phyloP scores from a whole-genome alignment of 2,797 vertebrate species.

The Anas bernieri region DNA sequence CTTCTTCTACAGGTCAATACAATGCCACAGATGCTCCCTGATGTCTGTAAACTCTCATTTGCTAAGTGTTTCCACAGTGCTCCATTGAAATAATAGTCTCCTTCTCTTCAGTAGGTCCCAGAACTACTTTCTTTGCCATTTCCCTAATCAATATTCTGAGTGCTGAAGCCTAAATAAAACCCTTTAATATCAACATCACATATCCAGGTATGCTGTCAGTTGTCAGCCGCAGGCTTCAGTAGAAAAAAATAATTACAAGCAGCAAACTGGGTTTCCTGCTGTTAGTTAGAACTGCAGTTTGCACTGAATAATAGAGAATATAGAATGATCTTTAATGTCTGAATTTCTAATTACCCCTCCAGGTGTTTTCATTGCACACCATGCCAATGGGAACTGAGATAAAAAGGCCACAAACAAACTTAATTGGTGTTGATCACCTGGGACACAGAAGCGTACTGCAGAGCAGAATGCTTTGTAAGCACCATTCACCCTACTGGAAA shows the following conservation, averaged over 20 bases:
- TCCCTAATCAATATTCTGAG: not conserved
- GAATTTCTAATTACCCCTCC: constrained; percentile 1
- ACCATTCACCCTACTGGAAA: not conserved
- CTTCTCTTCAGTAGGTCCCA: not conserved
- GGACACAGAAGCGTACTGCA: not conserved
- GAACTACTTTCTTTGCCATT: not conserved
- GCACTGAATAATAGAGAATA: not conserved
- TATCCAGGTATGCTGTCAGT: not conserved
- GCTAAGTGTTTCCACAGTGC: not conserved
- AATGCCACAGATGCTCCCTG: not conserved
- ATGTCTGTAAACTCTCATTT: not conserved
- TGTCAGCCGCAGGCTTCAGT: not conserved
- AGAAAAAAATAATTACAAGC: constrained; percentile 15
- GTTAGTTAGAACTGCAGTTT: constrained; percentile 31
- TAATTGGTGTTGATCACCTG: not conserved
- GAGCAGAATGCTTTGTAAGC: not conserved
- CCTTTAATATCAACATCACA: not conserved
- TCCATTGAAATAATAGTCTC: not conserved
- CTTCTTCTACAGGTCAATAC: not conserved
- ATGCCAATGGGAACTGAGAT: not conserved
- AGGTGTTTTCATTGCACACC: constrained; percentile 28
- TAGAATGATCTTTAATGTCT: not conserved
- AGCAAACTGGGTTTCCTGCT: constrained; percentile 6
- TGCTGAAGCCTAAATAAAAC: not conserved
- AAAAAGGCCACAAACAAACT: constrained; percentile 14